A percentile compares a stretch with the other conserved stretches of the same genome.
Conservation (phyloP, 2,888 invertebrate genomes). For the Xestia ashworthii region DNA sequence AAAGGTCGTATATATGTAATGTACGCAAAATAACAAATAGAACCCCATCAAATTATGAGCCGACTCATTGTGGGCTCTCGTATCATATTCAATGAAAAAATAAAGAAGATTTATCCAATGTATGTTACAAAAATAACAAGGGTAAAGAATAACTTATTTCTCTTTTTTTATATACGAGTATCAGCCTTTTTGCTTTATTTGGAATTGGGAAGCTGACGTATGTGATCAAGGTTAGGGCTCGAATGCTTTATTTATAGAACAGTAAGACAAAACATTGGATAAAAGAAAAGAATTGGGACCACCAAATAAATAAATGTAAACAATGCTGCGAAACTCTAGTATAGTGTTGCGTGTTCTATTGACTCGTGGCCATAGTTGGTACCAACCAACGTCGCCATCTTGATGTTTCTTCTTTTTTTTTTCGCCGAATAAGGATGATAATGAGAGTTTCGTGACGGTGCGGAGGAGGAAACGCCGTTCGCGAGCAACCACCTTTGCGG, state of each 20-base stretch:
- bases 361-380: not conserved
- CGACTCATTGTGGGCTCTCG: constrained; percentile 7
- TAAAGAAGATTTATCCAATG: constrained; percentile 34
- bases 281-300: not conserved
- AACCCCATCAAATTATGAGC: constrained; percentile 41
- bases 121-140: constrained; percentile 35
- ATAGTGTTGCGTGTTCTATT: not conserved
- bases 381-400: not conserved
- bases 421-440: too few species aligned
- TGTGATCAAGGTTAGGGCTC: constrained; percentile 39
- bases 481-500: too few species aligned
- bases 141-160: constrained; percentile 23
- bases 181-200: constrained; percentile 31
- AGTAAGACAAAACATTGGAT: not conserved
- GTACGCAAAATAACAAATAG: constrained; percentile 33
- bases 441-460: too few species aligned
- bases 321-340: not conserved
- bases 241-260: constrained; percentile 38
- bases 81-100: constrained; percentile 42
- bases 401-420: not conserved
- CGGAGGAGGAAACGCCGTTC: too few species aligned
- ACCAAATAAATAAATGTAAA: not conserved
- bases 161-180: constrained; percentile 36
- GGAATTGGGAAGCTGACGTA: constrained; percentile 30
- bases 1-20: not conserved